A percentile compares a stretch with the other conserved stretches of the same genome.
Evolutionary conservation across 2,888 invertebrate species (phyloP).

Genomic region (Ophraella communa): DNA sequence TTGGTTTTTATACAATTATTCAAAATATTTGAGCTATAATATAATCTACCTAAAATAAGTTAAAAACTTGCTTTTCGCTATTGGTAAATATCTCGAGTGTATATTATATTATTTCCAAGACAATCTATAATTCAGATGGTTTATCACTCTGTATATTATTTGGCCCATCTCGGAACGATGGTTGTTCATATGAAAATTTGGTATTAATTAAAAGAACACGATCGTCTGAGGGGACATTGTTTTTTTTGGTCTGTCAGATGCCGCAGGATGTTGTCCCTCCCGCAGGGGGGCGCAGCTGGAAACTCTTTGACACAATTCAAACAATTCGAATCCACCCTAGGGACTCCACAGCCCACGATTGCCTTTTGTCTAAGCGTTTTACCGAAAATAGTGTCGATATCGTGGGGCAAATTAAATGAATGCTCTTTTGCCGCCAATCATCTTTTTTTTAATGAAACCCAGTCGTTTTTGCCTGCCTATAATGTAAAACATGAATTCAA

Average conservation of each 20-base stretch:
- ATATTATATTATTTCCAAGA: neutral
- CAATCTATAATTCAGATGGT: neutral
- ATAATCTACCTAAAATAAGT: no score
- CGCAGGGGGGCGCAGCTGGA: conserved; percentile 55
- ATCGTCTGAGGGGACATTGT: conserved; percentile 51
- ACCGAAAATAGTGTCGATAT: conserved; percentile 38
- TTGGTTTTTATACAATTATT: neutral
- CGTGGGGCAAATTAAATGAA: conserved; percentile 16
- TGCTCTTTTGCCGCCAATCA: conserved; percentile 2
- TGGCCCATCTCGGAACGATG: neutral
- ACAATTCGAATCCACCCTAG: conserved; percentile 51
- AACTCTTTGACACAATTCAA: conserved; percentile 51
- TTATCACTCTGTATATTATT: neutral
- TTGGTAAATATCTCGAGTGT: neutral
- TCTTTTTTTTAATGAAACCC: neutral
- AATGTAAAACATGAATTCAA: neutral
- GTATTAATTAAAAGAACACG: conserved; percentile 51
- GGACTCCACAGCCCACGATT: conserved; percentile 46
- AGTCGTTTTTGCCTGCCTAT: neutral
- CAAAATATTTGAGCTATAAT: no score
- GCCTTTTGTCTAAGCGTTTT: conserved; percentile 41
- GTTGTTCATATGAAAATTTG: conserved; percentile 18
- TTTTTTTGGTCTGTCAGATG: conserved; percentile 52
- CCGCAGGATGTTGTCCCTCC: conserved; percentile 49
- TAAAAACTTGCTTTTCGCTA: neutral